Evolutionary conservation across 1,140 invertebrate species (phyloP).

Genomic region (Pygmarrhopalites habei): DNA sequence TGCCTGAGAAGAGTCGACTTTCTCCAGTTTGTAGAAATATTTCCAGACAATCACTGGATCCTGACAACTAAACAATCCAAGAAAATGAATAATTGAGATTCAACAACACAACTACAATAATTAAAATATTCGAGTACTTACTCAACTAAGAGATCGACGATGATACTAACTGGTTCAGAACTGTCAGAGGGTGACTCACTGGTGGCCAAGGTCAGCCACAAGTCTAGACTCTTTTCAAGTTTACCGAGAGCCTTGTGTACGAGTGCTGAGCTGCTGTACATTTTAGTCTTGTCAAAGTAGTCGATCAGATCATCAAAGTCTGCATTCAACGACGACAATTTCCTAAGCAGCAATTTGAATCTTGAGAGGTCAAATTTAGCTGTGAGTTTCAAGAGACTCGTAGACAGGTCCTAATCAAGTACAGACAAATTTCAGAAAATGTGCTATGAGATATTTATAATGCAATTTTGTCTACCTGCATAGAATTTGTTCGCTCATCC

Average conservation of each 20-base stretch:
- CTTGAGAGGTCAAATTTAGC: conserved; percentile 16
- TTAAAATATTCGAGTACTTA: too few species aligned
- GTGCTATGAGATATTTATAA: too few species aligned
- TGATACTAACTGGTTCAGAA: conserved; percentile 11
- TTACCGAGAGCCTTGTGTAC: conserved; percentile 17
- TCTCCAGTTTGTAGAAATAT: conserved; percentile 32
- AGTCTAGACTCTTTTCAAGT: conserved; percentile 22
- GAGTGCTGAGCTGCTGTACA: conserved; percentile 18
- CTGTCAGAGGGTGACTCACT: conserved; percentile 15
- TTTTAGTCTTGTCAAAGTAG: conserved; percentile 24
- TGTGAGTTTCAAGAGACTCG: conserved; percentile 28
- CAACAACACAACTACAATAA: too few species aligned
- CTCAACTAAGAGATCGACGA: conserved; percentile 28
- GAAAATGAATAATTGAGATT: too few species aligned
- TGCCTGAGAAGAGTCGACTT: conserved; percentile 18
- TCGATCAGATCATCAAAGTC: conserved; percentile 29
- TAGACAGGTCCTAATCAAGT: conserved; percentile 33
- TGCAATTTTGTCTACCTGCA: too few species aligned
- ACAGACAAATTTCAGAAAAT: too few species aligned
- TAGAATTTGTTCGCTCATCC: background rate
- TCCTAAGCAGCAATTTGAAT: conserved; percentile 13
- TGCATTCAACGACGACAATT: conserved; percentile 18
- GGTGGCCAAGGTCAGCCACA: conserved; percentile 26
- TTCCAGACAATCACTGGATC: conserved; percentile 28
- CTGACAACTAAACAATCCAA: conserved; percentile 14